Base-by-base conservation (phyloP, 2,797 vertebrate species). In the Myotis planiceps region DNA sequence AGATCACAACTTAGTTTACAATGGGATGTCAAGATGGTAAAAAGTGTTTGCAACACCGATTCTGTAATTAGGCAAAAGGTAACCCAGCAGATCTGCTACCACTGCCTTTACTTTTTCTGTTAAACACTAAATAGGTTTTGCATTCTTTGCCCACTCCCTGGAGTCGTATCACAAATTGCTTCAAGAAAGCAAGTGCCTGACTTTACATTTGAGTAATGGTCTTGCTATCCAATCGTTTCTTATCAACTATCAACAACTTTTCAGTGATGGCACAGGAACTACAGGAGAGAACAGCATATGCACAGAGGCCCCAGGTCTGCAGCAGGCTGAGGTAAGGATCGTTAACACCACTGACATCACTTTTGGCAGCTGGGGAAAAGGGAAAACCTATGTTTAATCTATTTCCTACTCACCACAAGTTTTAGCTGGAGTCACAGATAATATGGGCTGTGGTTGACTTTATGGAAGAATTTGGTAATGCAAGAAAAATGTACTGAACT, bases 361-460 rank as follows among this genome's bases (percentile, higher is more conserved):
- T 96, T 72, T 49, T 99, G 98, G 98, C 98, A 98, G 93, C 71
- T 29, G 66, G 58, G 96, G 97, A 98, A 98, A 98, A 97, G 97
- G 98, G 98, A 98, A 99, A 99, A 99, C 98, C 98, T 98, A 98
- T 98, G 97, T 98, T 98, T 98, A 99, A 99, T 98, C 98, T 98
- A 98, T 98, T 99, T 99, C 97, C 98, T 98, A 97, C 97, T 98
- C 96, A 98, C 98, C 98, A 96, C 98, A 97, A 97, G 97, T 93
- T 98, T 98, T 96, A 98, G 97, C 96, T 82, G 97, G 98, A 98
- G 97, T 98, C 97, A 98, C 98, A 94, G 96, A 71, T 98, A 98
- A 98, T 95, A 93, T 95, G 96, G 82, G 93, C 89, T 97, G 97
- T 85, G 98, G 98, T 97, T 98, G 95, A 96, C 95, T 98, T 98